Evolutionary conservation across 2,797 vertebrate species (phyloP).

Genomic region (Remorina albescens): DNA sequence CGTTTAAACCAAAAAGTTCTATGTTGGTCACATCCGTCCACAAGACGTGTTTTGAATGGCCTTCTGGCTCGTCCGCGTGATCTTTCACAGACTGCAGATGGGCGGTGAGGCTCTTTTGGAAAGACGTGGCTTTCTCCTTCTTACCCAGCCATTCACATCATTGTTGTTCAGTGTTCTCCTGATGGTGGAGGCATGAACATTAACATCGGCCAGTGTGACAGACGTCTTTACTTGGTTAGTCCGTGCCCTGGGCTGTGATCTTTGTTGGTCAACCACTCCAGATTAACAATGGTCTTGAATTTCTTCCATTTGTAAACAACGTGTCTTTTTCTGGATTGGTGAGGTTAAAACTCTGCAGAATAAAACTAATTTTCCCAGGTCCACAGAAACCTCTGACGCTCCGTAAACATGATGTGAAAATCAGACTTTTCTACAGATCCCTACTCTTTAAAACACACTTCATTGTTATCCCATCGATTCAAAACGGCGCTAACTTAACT

Average conservation of each 20-base stretch:
- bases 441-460: no score
- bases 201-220: background rate
- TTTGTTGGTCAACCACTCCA: no score
- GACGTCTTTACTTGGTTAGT: background rate
- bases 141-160: background rate
- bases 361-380: no score
- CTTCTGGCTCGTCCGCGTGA: background rate
- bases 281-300: background rate
- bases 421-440: no score
- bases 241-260: no score
- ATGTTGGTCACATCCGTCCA: background rate
- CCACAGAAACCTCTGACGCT: no score
- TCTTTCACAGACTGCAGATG: background rate
- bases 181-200: background rate
- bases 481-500: no score
- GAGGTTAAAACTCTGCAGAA: background rate
- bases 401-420: no score
- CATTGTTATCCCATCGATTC: no score
- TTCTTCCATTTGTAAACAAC: background rate
- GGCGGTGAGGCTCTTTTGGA: background rate
- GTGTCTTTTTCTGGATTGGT: background rate
- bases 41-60: background rate
- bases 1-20: background rate
- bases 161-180: background rate
- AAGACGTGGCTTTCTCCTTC: background rate